phyloP scores from a whole-genome alignment of 30 jellyfish, hydroid and myxozoan species.

The Pseudorhiza aurosa region DNA sequence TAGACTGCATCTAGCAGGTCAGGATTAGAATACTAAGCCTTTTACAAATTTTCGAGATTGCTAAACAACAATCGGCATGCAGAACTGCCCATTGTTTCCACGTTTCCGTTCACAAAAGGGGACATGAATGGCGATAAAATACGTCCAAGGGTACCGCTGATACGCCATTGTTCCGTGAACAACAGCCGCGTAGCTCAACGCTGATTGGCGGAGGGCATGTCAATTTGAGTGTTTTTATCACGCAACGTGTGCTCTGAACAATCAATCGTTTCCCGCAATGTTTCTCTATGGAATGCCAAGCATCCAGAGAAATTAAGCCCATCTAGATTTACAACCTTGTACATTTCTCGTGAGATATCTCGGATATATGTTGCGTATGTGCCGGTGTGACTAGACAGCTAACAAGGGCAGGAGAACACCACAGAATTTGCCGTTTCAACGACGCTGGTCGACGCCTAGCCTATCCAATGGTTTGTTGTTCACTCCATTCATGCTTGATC shows the following conservation, averaged over 20 bases:
- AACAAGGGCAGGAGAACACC: neutral
- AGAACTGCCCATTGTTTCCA: constrained; percentile 53
- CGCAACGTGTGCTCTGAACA: constrained; percentile 92
- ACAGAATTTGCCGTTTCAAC: neutral
- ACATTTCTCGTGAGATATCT: neutral
- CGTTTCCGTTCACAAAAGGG: constrained; percentile 68
- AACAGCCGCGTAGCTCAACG: constrained; percentile 59
- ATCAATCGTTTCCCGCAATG: constrained; percentile 61
- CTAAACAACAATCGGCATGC: constrained; percentile 60
- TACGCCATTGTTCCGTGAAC: constrained; percentile 40
- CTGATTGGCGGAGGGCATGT: constrained; percentile 80
- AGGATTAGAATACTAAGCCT: constrained; percentile 50
- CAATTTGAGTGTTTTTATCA: constrained; percentile 81
- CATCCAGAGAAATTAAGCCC: constrained; percentile 62
- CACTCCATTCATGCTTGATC: neutral
- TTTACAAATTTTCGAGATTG: constrained; percentile 65
- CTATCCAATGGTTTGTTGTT: constrained; percentile 22
- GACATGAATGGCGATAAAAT: constrained; percentile 53
- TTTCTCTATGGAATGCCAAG: constrained; percentile 44
- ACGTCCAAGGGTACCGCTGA: constrained; percentile 58
- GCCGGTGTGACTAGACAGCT: constrained; percentile 11
- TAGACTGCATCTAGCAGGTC: constrained; percentile 42
- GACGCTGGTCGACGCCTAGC: constrained; percentile 9
- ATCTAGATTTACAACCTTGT: constrained; percentile 34
- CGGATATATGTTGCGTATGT: neutral